These are phyloP conservation scores for Apolygus lucorum DNA, from an alignment of 1,140 invertebrate species.

Conservation along the genomic window DNA sequence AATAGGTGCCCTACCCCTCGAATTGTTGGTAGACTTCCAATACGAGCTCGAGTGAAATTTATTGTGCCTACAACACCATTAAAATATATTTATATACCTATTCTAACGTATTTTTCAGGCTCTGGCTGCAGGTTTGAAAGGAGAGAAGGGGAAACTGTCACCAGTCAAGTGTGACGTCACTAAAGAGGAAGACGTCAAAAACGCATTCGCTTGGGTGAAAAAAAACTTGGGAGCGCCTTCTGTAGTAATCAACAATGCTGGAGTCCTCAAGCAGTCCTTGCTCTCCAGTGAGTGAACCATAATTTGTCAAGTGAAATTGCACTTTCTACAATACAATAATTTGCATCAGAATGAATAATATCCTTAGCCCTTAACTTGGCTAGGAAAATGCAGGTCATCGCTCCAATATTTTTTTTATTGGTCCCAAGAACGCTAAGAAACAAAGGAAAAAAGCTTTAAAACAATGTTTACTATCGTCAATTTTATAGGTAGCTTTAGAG, in stretches of 20 bases:
- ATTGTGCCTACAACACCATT: too few species aligned
- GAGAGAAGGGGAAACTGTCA: conserved; percentile 4
- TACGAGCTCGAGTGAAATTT: too few species aligned
- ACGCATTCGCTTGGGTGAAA: conserved; percentile 54
- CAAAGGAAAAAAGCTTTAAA: too few species aligned
- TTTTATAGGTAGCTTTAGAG: too few species aligned
- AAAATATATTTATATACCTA: too few species aligned
- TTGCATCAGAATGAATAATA: neutral
- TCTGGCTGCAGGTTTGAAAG: neutral
- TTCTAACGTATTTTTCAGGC: conserved; percentile 7
- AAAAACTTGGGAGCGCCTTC: conserved; percentile 53
- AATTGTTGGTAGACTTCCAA: too few species aligned
- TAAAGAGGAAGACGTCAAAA: conserved; percentile 53
- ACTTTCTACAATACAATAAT: neutral
- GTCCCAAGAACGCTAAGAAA: too few species aligned
- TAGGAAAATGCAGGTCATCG: too few species aligned
- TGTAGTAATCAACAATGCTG: conserved; percentile 67
- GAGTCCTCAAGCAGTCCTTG: conserved; percentile 16
- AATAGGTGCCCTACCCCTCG: too few species aligned
- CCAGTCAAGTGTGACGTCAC: conserved; percentile 49
- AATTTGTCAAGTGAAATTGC: neutral
- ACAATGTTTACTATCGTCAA: too few species aligned
- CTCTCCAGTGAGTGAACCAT: neutral
- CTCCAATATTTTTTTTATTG: too few species aligned
- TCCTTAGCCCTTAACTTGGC: too few species aligned